Evolutionary conservation across 2,888 invertebrate species (phyloP).

Genomic region (Catocala sponsa): DNA sequence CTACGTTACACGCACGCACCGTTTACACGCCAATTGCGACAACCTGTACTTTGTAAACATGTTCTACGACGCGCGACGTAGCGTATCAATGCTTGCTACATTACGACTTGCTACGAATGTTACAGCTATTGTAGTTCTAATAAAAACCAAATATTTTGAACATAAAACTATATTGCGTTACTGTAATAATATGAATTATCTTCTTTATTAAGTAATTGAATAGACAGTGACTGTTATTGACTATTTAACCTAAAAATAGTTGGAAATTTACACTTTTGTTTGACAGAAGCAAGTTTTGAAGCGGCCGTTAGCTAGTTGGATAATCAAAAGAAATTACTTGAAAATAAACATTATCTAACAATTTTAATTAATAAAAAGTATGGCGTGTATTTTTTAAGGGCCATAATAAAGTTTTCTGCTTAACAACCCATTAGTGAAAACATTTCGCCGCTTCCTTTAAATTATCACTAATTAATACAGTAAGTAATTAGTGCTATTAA

Average conservation of each 20-base stretch:
- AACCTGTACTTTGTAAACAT: slow-evolving; percentile 18
- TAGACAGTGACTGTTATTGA: too few species aligned
- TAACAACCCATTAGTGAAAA: slow-evolving; percentile 7
- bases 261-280: too few species aligned
- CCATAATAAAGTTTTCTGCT: slow-evolving; percentile 16
- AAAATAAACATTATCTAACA: background rate
- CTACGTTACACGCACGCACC: slow-evolving; percentile 53
- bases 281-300: too few species aligned
- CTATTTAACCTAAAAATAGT: too few species aligned
- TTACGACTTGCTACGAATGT: background rate
- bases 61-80: slow-evolving; percentile 36
- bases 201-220: too few species aligned
- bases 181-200: too few species aligned
- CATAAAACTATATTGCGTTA: too few species aligned
- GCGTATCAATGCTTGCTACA: slow-evolving; percentile 14
- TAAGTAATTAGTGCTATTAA: background rate
- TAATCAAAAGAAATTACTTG: too few species aligned
- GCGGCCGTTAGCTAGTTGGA: too few species aligned
- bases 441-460: slow-evolving; percentile 5
- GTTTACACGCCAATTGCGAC: slow-evolving; percentile 31
- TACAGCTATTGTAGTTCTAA: too few species aligned
- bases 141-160: too few species aligned
- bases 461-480: slow-evolving; percentile 8
- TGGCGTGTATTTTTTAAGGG: slow-evolving; percentile 3
- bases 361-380: slow-evolving; percentile 11